phyloP scores from a whole-genome alignment of 2,797 vertebrate genomes.

The Mallotus villosus region DNA sequence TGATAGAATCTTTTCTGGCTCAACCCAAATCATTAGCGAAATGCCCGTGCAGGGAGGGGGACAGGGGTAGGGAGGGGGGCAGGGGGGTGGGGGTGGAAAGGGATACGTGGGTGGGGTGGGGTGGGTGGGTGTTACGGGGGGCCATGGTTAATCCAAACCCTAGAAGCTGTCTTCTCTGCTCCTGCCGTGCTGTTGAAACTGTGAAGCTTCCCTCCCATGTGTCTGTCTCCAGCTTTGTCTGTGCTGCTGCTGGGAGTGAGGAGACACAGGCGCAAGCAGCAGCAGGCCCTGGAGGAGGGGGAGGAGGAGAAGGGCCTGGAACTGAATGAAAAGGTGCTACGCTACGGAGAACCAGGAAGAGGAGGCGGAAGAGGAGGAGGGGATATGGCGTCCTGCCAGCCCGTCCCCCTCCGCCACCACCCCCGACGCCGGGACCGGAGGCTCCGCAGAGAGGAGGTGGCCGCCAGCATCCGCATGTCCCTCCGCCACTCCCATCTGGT shows the following conservation, averaged over 20 bases:
- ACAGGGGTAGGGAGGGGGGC: too few relatives aligned
- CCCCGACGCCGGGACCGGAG: slow-evolving; percentile 60
- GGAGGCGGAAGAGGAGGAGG: slow-evolving; percentile 28
- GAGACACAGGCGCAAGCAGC: slow-evolving; percentile 72
- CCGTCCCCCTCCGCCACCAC: slow-evolving; percentile 74
- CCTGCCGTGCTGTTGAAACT: slow-evolving; percentile 49
- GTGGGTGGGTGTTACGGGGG: too few relatives aligned
- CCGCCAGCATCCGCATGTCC: slow-evolving; percentile 81
- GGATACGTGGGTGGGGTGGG: too few relatives aligned
- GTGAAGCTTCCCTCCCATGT: slow-evolving; percentile 53
- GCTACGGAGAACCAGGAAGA: slow-evolving; percentile 74
- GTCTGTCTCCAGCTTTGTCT: slow-evolving; percentile 78
- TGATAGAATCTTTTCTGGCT: slow-evolving; percentile 28
- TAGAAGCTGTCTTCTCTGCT: slow-evolving; percentile 25
- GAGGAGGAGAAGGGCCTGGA: slow-evolving; percentile 66
- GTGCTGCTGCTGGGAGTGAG: slow-evolving; percentile 77
- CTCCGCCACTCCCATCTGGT: slow-evolving; percentile 84
- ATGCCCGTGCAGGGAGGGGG: background rate
- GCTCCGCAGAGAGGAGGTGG: slow-evolving; percentile 64
- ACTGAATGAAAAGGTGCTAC: slow-evolving; percentile 84
- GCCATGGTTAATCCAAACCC: slow-evolving; percentile 46
- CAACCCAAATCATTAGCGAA: background rate
- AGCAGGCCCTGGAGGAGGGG: slow-evolving; percentile 59
- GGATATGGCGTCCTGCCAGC: slow-evolving; percentile 60
- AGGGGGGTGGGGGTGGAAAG: too few relatives aligned